Evolutionary conservation across 2,797 vertebrate species (phyloP).

Genomic region (Distichodus sexfasciatus): DNA sequence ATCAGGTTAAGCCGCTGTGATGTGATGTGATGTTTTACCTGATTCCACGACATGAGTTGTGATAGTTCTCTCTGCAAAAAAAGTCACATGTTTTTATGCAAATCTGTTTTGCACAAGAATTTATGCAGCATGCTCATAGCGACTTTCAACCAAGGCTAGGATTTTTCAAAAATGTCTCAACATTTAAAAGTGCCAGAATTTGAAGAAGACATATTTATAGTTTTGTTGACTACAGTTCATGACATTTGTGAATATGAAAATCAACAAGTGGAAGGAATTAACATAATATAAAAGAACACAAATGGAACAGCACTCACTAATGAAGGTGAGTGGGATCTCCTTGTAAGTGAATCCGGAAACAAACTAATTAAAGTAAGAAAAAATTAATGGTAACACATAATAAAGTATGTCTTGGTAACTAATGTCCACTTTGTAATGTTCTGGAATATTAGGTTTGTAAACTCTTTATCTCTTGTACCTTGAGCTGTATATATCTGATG

Average conservation of each 20-base stretch:
- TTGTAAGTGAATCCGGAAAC: slow-evolving; percentile 80
- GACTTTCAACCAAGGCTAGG: background rate
- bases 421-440: too few species aligned
- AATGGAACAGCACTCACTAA: slow-evolving; percentile 81
- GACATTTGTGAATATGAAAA: too few species aligned
- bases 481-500: slow-evolving; percentile 90
- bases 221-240: too few species aligned
- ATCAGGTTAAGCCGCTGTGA: too few species aligned
- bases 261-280: background rate
- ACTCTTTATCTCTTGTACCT: slow-evolving; percentile 71
- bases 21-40: slow-evolving; percentile 55
- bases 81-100: slow-evolving; percentile 66
- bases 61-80: slow-evolving; percentile 63
- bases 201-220: too few species aligned
- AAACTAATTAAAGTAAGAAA: slow-evolving; percentile 73
- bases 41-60: slow-evolving; percentile 59
- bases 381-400: background rate
- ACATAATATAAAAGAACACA: background rate
- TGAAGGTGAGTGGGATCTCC: slow-evolving; percentile 87
- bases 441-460: background rate
- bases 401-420: too few species aligned
- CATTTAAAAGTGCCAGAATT: background rate
- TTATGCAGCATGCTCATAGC: background rate
- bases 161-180: background rate
- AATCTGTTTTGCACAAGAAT: background rate